These are phyloP conservation scores for Coturnix japonica DNA, from an alignment of 2,113 vertebrate species.

Conservation along the genomic window DNA sequence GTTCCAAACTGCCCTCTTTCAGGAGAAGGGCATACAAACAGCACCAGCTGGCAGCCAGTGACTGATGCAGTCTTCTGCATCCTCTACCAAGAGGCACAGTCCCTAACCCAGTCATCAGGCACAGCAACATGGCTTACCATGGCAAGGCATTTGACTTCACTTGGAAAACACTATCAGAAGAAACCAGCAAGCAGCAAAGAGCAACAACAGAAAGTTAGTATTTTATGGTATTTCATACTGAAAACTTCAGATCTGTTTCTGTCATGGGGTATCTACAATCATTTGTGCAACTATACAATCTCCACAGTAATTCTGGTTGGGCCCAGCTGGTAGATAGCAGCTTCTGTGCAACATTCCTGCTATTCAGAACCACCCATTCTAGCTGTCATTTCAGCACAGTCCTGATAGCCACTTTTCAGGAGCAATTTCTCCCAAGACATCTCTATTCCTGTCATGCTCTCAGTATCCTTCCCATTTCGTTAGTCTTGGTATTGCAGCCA, in stretches of 20 bases:
- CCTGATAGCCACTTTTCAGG: background rate
- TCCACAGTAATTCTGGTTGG: background rate
- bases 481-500: background rate
- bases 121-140: background rate
- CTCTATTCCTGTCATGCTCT: background rate
- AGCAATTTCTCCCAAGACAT: background rate
- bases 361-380: background rate
- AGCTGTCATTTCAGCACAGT: background rate
- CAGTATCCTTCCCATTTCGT: background rate
- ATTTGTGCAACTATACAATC: background rate
- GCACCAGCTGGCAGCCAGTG: background rate
- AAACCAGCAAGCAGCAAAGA: background rate
- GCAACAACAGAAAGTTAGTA: background rate
- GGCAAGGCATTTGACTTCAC: conserved; percentile 47
- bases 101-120: background rate
- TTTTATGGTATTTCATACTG: background rate
- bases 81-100: background rate
- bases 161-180: conserved; percentile 21
- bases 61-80: background rate
- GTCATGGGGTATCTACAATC: background rate
- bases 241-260: background rate
- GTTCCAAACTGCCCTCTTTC: background rate
- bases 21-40: background rate
- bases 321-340: background rate
- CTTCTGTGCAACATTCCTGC: background rate